Conservation (phyloP, 2,797 vertebrate genomes). For the Delichon dasypus region DNA sequence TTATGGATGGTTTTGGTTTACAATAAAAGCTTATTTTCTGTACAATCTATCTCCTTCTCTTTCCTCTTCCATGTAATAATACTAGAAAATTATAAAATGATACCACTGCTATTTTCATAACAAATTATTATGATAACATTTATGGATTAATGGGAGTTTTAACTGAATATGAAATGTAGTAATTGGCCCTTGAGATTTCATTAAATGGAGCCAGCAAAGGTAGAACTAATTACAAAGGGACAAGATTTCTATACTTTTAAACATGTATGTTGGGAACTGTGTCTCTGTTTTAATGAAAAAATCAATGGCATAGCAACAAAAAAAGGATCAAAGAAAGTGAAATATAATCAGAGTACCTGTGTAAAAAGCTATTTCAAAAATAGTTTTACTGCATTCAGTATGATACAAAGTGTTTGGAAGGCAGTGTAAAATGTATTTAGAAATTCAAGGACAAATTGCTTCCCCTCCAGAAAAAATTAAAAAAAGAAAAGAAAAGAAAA, state of each 20-base stretch:
- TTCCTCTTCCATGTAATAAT: not conserved
- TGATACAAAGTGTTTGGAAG: not conserved
- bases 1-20: constrained; percentile 39
- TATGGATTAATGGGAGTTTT: not conserved
- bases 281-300: constrained; percentile 25
- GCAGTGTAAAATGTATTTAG: not conserved
- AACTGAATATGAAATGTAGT: not conserved
- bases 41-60: not conserved
- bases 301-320: not conserved
- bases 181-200: not conserved
- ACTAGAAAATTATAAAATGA: not conserved
- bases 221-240: not conserved
- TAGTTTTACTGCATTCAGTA: not conserved
- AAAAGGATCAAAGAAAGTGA: constrained; percentile 31
- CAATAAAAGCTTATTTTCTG: not conserved
- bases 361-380: constrained; percentile 26
- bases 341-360: not conserved
- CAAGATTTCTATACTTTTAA: not conserved
- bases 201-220: not conserved
- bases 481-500: not conserved
- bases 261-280: not conserved
- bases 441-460: not conserved
- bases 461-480: not conserved
- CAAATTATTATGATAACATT: constrained; percentile 25
- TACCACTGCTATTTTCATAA: constrained; percentile 29